Evolutionary conservation across 2,797 vertebrate species (phyloP).

Genomic region (Adrianichthys oophorus): DNA sequence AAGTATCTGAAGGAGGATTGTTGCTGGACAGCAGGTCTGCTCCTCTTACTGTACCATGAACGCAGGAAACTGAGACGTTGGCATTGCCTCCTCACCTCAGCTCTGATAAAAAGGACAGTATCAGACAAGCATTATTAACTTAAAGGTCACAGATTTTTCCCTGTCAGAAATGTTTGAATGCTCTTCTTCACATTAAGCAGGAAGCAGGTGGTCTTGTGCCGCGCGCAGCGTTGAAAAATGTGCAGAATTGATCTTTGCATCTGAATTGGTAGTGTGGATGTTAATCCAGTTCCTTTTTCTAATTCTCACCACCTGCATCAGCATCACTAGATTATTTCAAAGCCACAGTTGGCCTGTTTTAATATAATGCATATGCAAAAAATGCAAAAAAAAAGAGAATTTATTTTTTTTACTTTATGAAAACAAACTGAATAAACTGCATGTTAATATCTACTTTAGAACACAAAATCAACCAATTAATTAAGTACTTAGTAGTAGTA

Average conservation of each 20-base stretch:
- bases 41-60: constrained; percentile 7
- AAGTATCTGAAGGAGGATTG: no score
- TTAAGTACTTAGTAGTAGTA: no score
- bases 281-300: background rate
- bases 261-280: background rate
- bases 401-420: no score
- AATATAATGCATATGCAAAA: background rate
- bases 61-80: constrained; percentile 54
- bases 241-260: constrained; percentile 9
- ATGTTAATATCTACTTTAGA: no score
- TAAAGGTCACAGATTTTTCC: constrained; percentile 68
- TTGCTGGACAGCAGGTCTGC: constrained; percentile 13
- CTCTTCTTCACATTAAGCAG: constrained; percentile 24
- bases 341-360: background rate
- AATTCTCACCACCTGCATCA: background rate
- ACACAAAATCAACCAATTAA: no score
- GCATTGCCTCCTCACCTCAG: constrained; percentile 63
- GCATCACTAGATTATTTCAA: background rate
- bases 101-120: constrained; percentile 47
- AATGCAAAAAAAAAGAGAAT: background rate
- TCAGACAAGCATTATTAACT: constrained; percentile 47
- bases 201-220: constrained; percentile 25
- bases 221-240: constrained; percentile 35
- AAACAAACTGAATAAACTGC: no score
- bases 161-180: constrained; percentile 46